Base-by-base conservation (phyloP, 1,140 invertebrate genomes). In the Drosophila cardini region DNA sequence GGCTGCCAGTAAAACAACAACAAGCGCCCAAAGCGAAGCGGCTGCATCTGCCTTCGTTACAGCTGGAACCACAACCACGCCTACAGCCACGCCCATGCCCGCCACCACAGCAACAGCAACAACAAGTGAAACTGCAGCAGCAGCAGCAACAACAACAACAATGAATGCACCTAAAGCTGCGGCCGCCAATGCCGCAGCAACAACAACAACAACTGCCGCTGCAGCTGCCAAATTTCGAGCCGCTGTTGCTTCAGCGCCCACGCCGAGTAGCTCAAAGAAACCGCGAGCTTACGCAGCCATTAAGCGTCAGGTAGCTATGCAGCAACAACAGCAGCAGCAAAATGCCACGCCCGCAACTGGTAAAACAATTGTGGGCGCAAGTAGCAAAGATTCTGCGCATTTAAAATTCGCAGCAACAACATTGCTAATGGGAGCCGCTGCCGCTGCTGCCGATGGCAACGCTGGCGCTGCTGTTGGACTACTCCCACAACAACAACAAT, bases 381-480 rank as follows among this genome's bases (percentile, higher is more conserved):
- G 65, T 61, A 73, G 58, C 78, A 89, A 86, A 60, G 83, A 87
- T 65, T 72, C 82, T 46, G 82, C 82, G 71, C 78, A 87, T 87
- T 86, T 85, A 56, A 85, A 79, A 71, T 84, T 82, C 55, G 74
- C 86, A 62, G 75, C 83, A 63, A 78, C 85, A 42, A 75, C 81
- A 58, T 72, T 83, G 69, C 56, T 90, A 16, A 84, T 90, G 80
- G 78, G 89, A 18, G 87, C 78, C 42, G 87, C 87, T 48, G 87
- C 83, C 26, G 82, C 77, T 70, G 82, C 87, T 53, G 82, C 79
- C 38, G 85, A 84, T 73, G 68, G 85, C 60, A 57, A 34, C 61
- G 55, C 53, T 16, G 53, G 69, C 61, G 83, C 78, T 81, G 83
- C 82, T 30, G 69, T 48, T 43, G 63, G 52, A 13, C 40, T 45